A percentile compares a stretch with the other conserved stretches of the same genome.
Evolutionary conservation across 23 tunicate genomes (phyloP).

Genomic region (Aplidium turbinatum): DNA sequence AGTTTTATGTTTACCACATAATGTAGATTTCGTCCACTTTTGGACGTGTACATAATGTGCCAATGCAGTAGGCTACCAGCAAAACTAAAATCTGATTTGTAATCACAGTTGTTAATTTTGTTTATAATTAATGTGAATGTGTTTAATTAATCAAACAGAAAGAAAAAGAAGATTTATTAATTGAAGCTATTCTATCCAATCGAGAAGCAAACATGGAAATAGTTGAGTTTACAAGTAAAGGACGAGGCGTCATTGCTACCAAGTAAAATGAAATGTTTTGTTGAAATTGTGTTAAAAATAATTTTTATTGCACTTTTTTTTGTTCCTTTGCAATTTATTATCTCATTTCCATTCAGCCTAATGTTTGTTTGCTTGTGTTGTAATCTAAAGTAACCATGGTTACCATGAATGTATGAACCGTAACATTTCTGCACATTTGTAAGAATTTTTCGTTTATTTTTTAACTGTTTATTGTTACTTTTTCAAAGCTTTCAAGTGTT

Average conservation of each 20-base stretch:
- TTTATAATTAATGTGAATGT: no score
- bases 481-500: no score
- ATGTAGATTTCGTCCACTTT: no score
- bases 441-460: not conserved
- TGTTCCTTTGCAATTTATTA: no score
- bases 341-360: not conserved
- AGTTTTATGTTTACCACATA: no score
- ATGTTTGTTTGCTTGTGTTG: not conserved
- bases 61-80: no score
- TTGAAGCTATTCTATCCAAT: slow-evolving; percentile 50
- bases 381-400: not conserved
- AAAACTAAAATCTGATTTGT: no score
- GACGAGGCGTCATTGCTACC: slow-evolving; percentile 75
- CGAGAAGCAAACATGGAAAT: slow-evolving; percentile 69
- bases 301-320: not conserved
- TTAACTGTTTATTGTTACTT: no score
- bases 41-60: no score
- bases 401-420: not conserved
- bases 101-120: no score
- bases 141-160: no score
- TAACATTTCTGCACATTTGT: not conserved
- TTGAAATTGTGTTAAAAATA: not conserved
- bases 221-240: slow-evolving; percentile 70
- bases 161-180: slow-evolving; percentile 60
- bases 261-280: slow-evolving; percentile 38